Percentiles rank a stretch among this genome's conserved stretches.
phyloP scores from a whole-genome alignment of 1,140 invertebrate species.

The Eufriesea mexicana region DNA sequence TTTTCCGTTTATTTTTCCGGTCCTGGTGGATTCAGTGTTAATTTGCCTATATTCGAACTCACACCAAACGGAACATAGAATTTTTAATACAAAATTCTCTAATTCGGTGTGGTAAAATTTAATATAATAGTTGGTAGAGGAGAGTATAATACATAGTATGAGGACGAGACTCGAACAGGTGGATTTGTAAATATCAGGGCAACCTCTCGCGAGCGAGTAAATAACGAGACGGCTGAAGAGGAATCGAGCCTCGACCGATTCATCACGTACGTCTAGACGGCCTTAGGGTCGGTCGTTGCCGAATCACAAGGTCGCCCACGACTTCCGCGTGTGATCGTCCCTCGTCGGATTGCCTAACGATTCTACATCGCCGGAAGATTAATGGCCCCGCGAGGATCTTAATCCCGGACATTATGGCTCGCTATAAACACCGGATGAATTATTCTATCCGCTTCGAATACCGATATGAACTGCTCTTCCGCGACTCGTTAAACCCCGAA shows the following conservation, averaged over 20 bases:
- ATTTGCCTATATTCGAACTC: too few species aligned
- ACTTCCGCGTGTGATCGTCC: constrained; percentile 14
- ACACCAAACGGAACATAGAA: too few species aligned
- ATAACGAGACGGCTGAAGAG: too few species aligned
- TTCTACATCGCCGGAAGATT: background rate
- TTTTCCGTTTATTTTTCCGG: too few species aligned
- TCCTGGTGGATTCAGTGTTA: too few species aligned
- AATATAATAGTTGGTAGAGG: too few species aligned
- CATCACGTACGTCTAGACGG: constrained; percentile 27
- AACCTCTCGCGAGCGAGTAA: too few species aligned
- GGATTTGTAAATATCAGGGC: too few species aligned
- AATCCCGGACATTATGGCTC: background rate
- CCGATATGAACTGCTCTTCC: background rate
- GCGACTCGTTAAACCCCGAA: background rate
- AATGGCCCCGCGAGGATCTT: background rate
- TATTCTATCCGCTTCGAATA: background rate
- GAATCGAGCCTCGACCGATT: background rate
- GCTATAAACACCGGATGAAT: background rate
- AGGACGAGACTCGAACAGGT: too few species aligned
- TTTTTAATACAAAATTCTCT: too few species aligned
- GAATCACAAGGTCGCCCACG: constrained; percentile 27
- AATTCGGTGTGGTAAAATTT: too few species aligned
- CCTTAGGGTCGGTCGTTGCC: constrained; percentile 30
- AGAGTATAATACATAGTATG: too few species aligned
- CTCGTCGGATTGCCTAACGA: constrained; percentile 10